Evolutionary conservation across 2,113 vertebrate species (phyloP).

Genomic region (Kryptolebias marmoratus): DNA sequence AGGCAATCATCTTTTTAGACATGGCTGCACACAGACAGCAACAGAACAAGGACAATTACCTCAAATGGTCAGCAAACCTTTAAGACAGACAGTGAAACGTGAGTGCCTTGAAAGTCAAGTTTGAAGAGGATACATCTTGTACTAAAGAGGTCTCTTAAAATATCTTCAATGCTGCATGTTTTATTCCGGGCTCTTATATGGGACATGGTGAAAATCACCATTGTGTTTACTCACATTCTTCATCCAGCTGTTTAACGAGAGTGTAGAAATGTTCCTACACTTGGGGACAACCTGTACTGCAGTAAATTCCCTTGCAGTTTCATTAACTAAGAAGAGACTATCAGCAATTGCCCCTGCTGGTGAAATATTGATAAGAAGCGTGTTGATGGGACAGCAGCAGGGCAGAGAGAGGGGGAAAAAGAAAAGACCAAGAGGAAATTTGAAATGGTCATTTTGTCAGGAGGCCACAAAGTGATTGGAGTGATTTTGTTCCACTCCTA

Average conservation of each 20-base stretch:
- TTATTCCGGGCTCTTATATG: slow-evolving; percentile 46
- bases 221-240: slow-evolving; percentile 15
- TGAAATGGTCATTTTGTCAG: slow-evolving; percentile 58
- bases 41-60: slow-evolving; percentile 7
- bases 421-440: slow-evolving; percentile 27
- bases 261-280: slow-evolving; percentile 32
- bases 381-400: slow-evolving; percentile 33
- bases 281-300: slow-evolving; percentile 21
- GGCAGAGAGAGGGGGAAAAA: slow-evolving; percentile 17
- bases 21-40: not conserved
- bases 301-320: slow-evolving; percentile 67
- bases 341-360: slow-evolving; percentile 44
- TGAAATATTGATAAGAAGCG: slow-evolving; percentile 73
- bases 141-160: slow-evolving; percentile 10
- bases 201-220: slow-evolving; percentile 14
- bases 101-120: not conserved
- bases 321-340: slow-evolving; percentile 70
- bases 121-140: slow-evolving; percentile 25
- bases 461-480: slow-evolving; percentile 63
- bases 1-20: slow-evolving; percentile 8
- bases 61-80: not conserved
- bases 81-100: slow-evolving; percentile 1
- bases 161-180: slow-evolving; percentile 4
- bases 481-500: slow-evolving; percentile 56
- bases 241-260: slow-evolving; percentile 32